These are phyloP conservation scores for Drosophila prosaltans DNA, from an alignment of 1,140 invertebrate species.

Conservation along the genomic window DNA sequence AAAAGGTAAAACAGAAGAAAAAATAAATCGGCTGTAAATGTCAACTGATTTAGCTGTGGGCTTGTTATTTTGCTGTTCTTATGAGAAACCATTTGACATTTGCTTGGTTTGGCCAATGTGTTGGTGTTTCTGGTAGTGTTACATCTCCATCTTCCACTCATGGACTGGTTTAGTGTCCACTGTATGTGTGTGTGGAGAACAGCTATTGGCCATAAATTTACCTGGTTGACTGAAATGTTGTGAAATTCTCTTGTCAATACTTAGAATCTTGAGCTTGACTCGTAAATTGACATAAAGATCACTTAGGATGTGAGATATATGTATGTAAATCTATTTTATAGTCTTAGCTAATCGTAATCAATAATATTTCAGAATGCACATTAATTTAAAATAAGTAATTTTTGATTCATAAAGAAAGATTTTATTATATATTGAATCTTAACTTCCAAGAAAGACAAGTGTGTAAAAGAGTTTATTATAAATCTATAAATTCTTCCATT, in stretches of 20 bases:
- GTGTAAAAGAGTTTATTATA: too few relatives aligned
- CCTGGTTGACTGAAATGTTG: constrained; percentile 62
- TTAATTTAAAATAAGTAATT: too few relatives aligned
- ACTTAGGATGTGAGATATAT: constrained; percentile 44
- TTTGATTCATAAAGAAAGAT: too few relatives aligned
- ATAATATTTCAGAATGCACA: neutral
- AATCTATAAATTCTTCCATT: too few relatives aligned
- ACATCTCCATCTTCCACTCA: neutral
- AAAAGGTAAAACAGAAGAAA: neutral
- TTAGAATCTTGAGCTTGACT: constrained; percentile 76
- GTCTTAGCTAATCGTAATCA: neutral
- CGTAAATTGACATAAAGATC: constrained; percentile 75
- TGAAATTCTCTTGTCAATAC: constrained; percentile 72
- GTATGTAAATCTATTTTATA: neutral
- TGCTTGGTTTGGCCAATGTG: constrained; percentile 12
- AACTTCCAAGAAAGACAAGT: too few relatives aligned
- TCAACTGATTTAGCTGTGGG: constrained; percentile 59
- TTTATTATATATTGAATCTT: too few relatives aligned
- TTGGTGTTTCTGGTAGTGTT: constrained; percentile 9
- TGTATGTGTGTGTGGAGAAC: constrained; percentile 30
- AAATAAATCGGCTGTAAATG: constrained; percentile 45
- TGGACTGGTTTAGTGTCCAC: constrained; percentile 29
- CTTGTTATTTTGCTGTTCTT: constrained; percentile 51
- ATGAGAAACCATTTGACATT: constrained; percentile 69
- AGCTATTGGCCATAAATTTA: constrained; percentile 70